Base-by-base conservation (phyloP, 2,113 vertebrate species). In the Abramis brama region DNA sequence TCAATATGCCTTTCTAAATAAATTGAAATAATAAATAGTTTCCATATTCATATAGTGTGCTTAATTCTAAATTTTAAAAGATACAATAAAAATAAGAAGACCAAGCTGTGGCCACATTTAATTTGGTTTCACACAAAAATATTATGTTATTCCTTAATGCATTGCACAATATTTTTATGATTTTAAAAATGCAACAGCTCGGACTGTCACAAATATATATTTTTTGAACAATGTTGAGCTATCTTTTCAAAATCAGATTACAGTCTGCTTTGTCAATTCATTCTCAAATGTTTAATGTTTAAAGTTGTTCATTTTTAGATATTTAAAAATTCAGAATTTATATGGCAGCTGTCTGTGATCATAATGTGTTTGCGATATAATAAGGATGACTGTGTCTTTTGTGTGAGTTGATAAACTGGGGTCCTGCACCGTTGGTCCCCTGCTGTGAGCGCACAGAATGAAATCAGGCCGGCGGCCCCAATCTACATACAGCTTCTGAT, bases 341-440 rank as follows among this genome's bases (percentile, higher is more conserved):
- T 5, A n/a, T 43, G 8, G 13, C 60, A 81, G 9, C 27, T 82
- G 80, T 36, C 45, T 43, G 15, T 39, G 21, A 45, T 45, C 2
- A 52, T 52, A n/a, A 13, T 33, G 62, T 47, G 11, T 70, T 70
- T 70, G n/a, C 13, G 47, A 33, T 64, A 50, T 47, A 52, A 50
- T 52, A 21, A 75, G 1, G 11, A 23, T 8, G 52, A 66, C 43
- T 1, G 5, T 70, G 74, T 85, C 30, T 87, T 82, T 87, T 87
- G 86, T 88, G 73, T 87, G 82, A 47, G 83, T 33, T 66, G 74
- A 86, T 89, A 79, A 86, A 87, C 83, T 68, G 64, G 43, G 80
- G 45, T 70, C 80, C 50, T 71, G 82, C 82, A 59, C 70, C 6
- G 47, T 80, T 76, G 76, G 83, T 13, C 62, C 76, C 84, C 75